A percentile compares a stretch with the other conserved stretches of the same genome.
These are phyloP conservation scores for Azemiops feae DNA, from an alignment of 2,113 vertebrate genomes.

Conservation along the genomic window DNA sequence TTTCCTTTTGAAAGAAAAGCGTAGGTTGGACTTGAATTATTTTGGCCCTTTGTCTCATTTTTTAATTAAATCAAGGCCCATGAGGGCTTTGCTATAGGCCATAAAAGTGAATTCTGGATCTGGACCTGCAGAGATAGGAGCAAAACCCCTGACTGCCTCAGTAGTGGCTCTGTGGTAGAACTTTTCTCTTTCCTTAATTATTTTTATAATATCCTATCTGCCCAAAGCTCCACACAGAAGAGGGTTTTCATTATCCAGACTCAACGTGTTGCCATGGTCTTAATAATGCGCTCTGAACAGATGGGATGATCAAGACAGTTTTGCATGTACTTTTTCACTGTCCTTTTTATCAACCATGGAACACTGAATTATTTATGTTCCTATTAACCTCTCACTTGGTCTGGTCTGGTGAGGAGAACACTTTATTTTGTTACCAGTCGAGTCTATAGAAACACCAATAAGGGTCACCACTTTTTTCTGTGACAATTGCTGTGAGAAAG, in stretches of 20 bases:
- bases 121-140: not conserved
- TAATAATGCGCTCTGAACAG: not conserved
- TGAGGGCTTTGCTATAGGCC: not conserved
- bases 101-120: not conserved
- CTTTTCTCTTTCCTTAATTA: not conserved
- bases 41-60: not conserved
- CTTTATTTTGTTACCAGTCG: not conserved
- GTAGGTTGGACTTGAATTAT: not conserved
- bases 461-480: not conserved
- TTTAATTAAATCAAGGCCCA: not conserved
- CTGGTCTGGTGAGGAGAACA: not conserved
- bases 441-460: not conserved
- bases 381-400: not conserved
- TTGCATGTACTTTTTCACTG: not conserved
- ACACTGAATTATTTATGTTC: not conserved
- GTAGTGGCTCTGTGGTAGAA: not conserved
- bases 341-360: not conserved
- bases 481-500: not conserved
- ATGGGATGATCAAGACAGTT: not conserved
- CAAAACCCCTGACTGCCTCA: not conserved
- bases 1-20: not conserved
- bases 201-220: not conserved
- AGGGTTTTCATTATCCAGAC: not conserved
- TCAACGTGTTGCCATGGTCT: not conserved
- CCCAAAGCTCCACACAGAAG: not conserved